These are phyloP conservation scores for Ptychobarbus kaznakovi DNA, from an alignment of 2,797 vertebrate genomes.

Conservation along the genomic window DNA sequence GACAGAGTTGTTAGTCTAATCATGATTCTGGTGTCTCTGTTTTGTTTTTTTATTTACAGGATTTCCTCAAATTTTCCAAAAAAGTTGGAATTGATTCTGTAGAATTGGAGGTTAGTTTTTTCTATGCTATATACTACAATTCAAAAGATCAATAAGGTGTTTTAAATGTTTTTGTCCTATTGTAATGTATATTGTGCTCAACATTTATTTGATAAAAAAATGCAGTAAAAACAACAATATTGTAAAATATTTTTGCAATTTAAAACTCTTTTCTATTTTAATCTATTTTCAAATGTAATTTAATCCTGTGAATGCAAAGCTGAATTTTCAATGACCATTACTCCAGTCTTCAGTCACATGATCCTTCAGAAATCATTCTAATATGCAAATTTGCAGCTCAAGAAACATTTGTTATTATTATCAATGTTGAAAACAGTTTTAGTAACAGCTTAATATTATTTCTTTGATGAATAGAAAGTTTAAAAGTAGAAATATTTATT, in stretches of 20 bases:
- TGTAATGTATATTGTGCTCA: neutral
- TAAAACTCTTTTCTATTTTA: neutral
- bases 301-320: neutral
- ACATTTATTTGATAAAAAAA: neutral
- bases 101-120: conserved; percentile 86
- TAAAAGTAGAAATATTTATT: neutral
- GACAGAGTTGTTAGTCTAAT: neutral
- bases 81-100: conserved; percentile 91
- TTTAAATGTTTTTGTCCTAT: neutral
- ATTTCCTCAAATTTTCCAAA: conserved; percentile 95
- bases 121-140: neutral
- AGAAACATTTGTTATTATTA: neutral
- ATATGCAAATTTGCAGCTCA: neutral
- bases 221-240: too few species aligned
- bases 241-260: neutral
- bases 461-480: too few species aligned
- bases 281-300: neutral
- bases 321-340: too few species aligned
- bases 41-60: conserved; percentile 73
- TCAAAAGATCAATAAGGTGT: neutral
- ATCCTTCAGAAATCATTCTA: neutral
- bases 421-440: neutral
- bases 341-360: too few species aligned
- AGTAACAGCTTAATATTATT: neutral
- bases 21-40: neutral